Evolutionary conservation across 2,888 invertebrate species (phyloP).

Genomic region (Eilema caniola): DNA sequence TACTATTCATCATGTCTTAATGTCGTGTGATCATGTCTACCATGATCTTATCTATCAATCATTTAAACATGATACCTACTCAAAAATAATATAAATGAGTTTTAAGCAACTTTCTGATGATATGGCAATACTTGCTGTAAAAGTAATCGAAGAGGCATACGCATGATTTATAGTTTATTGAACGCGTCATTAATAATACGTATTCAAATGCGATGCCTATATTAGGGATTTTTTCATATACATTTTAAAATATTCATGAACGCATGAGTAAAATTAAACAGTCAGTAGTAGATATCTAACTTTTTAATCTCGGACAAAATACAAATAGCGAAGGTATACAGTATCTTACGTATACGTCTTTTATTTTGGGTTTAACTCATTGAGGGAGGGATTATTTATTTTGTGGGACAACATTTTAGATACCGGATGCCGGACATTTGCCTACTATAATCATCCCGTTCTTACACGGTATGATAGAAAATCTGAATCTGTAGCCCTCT

Average conservation of each 20-base stretch:
- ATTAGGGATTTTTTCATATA: conserved; percentile 7
- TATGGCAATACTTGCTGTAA: conserved; percentile 1
- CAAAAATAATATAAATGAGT: background rate
- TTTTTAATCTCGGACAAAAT: conserved; percentile 8
- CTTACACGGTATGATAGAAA: no score
- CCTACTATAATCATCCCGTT: no score
- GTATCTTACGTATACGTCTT: no score
- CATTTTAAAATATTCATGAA: conserved; percentile 15
- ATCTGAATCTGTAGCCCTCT: no score
- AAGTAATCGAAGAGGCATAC: conserved; percentile 9
- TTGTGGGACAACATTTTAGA: no score
- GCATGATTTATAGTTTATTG: conserved; percentile 15
- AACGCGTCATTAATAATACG: conserved; percentile 6
- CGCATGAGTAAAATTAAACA: background rate
- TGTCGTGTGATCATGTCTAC: conserved; percentile 5
- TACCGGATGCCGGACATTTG: no score
- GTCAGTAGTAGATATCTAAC: conserved; percentile 5
- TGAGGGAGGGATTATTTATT: no score
- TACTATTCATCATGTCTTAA: background rate
- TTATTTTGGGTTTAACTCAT: no score
- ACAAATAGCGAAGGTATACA: background rate
- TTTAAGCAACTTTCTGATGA: conserved; percentile 5
- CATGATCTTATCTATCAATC: conserved; percentile 4
- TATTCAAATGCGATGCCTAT: conserved; percentile 8
- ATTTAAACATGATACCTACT: conserved; percentile 5